Evolutionary conservation across 2,888 invertebrate genomes (phyloP).

Genomic region (Plebejus melissa): DNA sequence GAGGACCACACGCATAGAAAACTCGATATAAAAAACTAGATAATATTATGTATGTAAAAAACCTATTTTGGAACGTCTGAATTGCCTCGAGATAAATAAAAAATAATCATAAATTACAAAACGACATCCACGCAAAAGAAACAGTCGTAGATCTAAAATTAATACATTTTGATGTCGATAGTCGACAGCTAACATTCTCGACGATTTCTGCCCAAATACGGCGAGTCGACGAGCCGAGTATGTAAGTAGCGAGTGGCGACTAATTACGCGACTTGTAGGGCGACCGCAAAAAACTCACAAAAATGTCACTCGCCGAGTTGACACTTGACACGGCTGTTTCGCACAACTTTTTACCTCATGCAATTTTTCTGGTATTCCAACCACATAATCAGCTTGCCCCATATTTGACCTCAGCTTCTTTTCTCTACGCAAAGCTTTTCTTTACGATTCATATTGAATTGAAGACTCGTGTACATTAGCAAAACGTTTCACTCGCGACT

Average conservation of each 20-base stretch:
- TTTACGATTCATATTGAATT: background rate
- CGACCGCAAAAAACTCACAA: background rate
- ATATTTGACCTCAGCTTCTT: background rate
- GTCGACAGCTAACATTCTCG: background rate
- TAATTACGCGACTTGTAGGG: background rate
- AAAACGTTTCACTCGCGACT: background rate
- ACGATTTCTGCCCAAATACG: background rate
- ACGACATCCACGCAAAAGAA: background rate
- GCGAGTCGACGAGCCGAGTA: background rate
- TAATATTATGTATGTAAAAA: background rate
- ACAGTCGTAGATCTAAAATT: background rate
- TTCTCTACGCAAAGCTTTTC: background rate
- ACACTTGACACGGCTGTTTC: background rate
- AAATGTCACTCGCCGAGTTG: background rate
- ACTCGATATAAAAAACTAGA: background rate
- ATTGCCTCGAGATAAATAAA: background rate
- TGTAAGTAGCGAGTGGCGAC: background rate
- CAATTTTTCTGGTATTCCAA: background rate
- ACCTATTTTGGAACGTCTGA: background rate
- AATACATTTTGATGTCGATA: background rate
- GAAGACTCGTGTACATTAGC: background rate
- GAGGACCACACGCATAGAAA: conserved; percentile 12
- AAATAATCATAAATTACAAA: background rate
- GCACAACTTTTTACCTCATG: background rate
- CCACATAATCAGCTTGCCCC: background rate